Evolutionary conservation across 2,797 vertebrate genomes (phyloP).

Genomic region (Furcifer pardalis): DNA sequence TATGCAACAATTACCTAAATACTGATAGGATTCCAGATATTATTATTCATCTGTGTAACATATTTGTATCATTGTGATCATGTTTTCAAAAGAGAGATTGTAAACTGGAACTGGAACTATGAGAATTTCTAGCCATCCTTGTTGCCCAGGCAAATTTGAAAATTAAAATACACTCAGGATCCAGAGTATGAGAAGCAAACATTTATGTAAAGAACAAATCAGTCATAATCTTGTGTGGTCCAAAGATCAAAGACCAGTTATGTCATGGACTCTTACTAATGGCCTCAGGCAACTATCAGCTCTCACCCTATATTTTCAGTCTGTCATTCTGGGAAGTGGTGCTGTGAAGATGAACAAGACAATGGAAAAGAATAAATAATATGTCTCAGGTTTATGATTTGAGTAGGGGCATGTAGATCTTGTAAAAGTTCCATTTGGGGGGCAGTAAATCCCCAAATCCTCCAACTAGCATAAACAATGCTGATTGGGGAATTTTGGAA

Average conservation of each 20-base stretch:
- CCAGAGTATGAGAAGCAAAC: background rate
- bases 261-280: background rate
- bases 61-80: too few relatives aligned
- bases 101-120: background rate
- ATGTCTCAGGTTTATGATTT: background rate
- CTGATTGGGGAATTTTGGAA: too few relatives aligned
- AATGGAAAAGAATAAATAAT: background rate
- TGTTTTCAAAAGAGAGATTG: too few relatives aligned
- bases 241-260: constrained; percentile 26
- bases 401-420: too few relatives aligned
- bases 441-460: too few relatives aligned
- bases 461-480: too few relatives aligned
- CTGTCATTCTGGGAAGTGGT: background rate
- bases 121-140: background rate
- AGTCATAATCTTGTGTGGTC: constrained; percentile 24
- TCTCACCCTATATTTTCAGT: background rate
- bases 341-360: background rate
- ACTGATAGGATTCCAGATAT: too few relatives aligned
- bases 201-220: constrained; percentile 15
- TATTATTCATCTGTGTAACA: too few relatives aligned
- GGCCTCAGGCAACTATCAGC: background rate
- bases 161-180: background rate
- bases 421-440: too few relatives aligned
- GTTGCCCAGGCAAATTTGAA: background rate
- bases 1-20: too few relatives aligned